Evolutionary conservation across 2,888 invertebrate species (phyloP), one percentile per base, ranked within the genome.

Genomic region (Harmothoe impar): DNA sequence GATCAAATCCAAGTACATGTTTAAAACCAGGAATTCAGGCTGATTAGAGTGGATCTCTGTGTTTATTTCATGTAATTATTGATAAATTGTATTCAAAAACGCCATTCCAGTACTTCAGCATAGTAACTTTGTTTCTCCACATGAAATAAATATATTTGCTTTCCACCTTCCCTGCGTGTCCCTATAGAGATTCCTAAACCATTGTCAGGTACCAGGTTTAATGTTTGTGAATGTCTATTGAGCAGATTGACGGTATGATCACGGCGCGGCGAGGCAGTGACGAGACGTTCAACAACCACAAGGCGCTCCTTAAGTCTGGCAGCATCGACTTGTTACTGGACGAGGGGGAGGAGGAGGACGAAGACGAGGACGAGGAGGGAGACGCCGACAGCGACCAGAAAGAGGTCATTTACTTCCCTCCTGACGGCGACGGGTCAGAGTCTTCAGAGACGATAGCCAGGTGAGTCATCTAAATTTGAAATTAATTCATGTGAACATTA

Each of bases 321-420:
- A 54, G 54, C 56, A 86, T 86, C 86, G 86, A 86, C 86, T 54
- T 86, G 86, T 54, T 86, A 23, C 78, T 90, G n/a, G 81, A 52
- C 10, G 77, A 89, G 29, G 89, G 62, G 10, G 77, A 77, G 12
- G 95, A 94, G 89, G 90, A 68, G 12, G n/a, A n/a, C n/a, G 91
- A 91, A 54, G 93, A 94, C n/a, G 94, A 93, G 23, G 90, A 52
- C 7, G 94, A 94, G 68, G 91, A 90, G 10, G 94, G 94, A 7
- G 84, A 81, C 20, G 81, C 92, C 17, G 92, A 93, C 12, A 93
- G 93, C 0, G 94, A 93, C 54, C 92, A 93, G 51, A 92, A 92
- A 12, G 94, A 94, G 89, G 93, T 94, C 68, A 94, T 94, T 77
- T 94, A 94, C 91, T 93, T 93, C 84, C 94, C 94, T n/a, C 94